Evolutionary conservation across 2,888 invertebrate genomes (phyloP).

Genomic region (Leucozona laternaria): DNA sequence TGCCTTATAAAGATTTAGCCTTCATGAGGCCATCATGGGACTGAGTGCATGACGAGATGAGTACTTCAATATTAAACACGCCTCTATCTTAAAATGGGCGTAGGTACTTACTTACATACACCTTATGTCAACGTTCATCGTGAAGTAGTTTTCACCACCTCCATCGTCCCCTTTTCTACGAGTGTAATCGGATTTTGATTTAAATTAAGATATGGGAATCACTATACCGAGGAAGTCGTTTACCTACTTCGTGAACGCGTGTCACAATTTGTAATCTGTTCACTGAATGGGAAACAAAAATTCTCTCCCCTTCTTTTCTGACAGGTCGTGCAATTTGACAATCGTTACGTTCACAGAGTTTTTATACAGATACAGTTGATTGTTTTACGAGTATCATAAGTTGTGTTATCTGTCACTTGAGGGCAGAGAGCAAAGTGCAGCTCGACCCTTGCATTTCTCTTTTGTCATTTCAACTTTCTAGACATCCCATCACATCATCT

Average conservation of each 20-base stretch:
- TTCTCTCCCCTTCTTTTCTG: constrained; percentile 20
- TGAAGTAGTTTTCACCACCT: constrained; percentile 62
- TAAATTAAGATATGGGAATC: constrained; percentile 8
- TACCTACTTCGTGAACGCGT: constrained; percentile 42
- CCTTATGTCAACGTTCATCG: background rate
- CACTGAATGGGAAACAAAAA: constrained; percentile 36
- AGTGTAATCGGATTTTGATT: constrained; percentile 10
- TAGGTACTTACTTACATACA: constrained; percentile 14
- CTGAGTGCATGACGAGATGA: constrained; percentile 56
- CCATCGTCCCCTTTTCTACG: constrained; percentile 7
- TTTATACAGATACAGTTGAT: constrained; percentile 58
- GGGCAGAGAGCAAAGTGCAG: constrained; percentile 47
- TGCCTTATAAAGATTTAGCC: constrained; percentile 45
- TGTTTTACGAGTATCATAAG: constrained; percentile 31
- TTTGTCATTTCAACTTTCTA: constrained; percentile 39
- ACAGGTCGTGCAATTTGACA: constrained; percentile 25
- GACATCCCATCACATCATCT: background rate
- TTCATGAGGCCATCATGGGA: background rate
- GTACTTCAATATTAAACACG: constrained; percentile 60
- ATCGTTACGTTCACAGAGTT: constrained; percentile 14
- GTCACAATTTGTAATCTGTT: constrained; percentile 46
- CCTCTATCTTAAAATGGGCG: constrained; percentile 70
- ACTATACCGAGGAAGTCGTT: background rate
- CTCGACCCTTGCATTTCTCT: constrained; percentile 56
- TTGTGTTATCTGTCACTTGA: constrained; percentile 3